Base-by-base conservation (phyloP, 2,888 invertebrate species). In the Nomada fabriciana region DNA sequence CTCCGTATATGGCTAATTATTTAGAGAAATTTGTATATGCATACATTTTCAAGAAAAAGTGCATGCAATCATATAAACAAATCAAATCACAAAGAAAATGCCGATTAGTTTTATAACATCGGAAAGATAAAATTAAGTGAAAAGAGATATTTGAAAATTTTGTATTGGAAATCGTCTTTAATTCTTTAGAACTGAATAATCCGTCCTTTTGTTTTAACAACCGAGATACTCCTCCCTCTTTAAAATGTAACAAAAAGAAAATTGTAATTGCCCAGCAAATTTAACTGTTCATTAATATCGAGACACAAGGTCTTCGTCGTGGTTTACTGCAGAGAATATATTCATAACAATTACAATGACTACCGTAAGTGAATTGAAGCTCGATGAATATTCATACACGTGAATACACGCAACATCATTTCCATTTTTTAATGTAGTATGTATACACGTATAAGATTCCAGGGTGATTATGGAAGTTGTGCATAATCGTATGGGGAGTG, bases 121-220 rank as follows among this genome's bases (percentile, higher is more conserved):
- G 29, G 11, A 7, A 11, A 23, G n/a, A n/a, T 55, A 13, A 47
- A 73, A 67, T 73, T 47, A 52, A 63, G 11, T n/a, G 9, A 43
- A 23, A 67, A 20, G 13, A 47, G 11, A 57, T 57, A n/a, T 42
- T 43, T 57, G 42, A 50, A 63, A 78, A 52, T 29, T 75, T 75
- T n/a, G 11, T 36, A n/a, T 42, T 18, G 2, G 20, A 42, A 36
- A 50, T 55, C 23, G 52, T 47, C 5, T 55, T 68, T 53, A 52
- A 50, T 67, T 64, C 52, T 78, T 75, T 13, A 15, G 9, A 43
- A 57, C 52, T 59, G 55, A 75, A 77, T 77, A 73, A 88, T 88
- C 86, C 88, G 86, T 88, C 85, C 86, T 88, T 68, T 78, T 61
- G 72, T 78, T 73, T 60, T 65, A 76, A 79, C 52, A 67, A 47